phyloP scores from a whole-genome alignment of 2,888 invertebrate genomes.

The Clistopyga incitator region DNA sequence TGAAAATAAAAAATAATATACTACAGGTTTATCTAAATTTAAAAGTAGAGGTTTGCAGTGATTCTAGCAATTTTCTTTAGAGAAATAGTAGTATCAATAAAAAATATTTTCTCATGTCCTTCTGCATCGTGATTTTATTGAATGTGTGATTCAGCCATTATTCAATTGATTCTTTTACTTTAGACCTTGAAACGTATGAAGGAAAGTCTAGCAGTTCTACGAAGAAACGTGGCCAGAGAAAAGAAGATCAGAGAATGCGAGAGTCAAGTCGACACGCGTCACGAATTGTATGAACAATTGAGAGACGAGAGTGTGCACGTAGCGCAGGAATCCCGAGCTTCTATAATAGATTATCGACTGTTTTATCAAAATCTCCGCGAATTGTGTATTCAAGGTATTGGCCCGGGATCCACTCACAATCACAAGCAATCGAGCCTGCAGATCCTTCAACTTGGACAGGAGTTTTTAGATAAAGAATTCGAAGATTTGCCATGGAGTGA shows the following conservation, averaged over 20 bases:
- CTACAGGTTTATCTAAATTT: no score
- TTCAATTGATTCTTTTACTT: conserved; percentile 29
- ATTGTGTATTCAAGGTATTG: conserved; percentile 86
- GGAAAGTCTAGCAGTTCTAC: conserved; percentile 82
- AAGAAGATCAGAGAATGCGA: conserved; percentile 70
- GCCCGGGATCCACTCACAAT: conserved; percentile 88
- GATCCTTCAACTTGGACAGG: conserved; percentile 83
- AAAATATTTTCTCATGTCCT: no score
- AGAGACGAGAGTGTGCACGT: conserved; percentile 49
- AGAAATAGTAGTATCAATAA: no score
- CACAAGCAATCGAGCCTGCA: conserved; percentile 87
- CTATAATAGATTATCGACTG: conserved; percentile 82
- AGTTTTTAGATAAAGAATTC: conserved; percentile 71
- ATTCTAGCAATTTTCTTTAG: no score
- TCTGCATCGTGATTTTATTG: neutral
- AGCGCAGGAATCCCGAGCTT: conserved; percentile 75
- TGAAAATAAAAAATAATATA: no score
- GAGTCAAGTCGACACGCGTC: conserved; percentile 41
- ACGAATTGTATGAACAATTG: conserved; percentile 60
- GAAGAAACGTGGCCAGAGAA: conserved; percentile 71
- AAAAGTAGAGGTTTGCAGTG: no score
- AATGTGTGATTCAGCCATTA: neutral
- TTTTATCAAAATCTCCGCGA: conserved; percentile 85
- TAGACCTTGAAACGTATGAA: conserved; percentile 85
- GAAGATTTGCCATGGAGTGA: conserved; percentile 78